Conservation (phyloP, 1,140 invertebrate genomes). For the Lycorma delicatula region DNA sequence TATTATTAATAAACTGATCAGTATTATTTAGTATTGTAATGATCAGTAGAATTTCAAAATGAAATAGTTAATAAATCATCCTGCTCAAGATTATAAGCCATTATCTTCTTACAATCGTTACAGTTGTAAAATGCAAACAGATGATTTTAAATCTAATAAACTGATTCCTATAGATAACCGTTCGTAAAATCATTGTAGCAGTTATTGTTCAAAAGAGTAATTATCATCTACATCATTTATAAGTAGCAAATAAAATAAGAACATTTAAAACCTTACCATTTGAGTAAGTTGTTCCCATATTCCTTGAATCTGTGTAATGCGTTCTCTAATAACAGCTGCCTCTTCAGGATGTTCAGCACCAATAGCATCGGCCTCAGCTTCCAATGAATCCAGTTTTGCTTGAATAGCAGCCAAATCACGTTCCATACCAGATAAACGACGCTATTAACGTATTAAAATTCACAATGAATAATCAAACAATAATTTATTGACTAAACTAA, state of each 20-base stretch:
- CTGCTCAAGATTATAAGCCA: too few relatives aligned
- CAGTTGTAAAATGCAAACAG: too few relatives aligned
- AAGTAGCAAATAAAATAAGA: too few relatives aligned
- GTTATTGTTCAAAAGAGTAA: too few relatives aligned
- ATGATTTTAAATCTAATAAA: too few relatives aligned
- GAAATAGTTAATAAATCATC: too few relatives aligned
- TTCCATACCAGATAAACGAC: constrained; percentile 94
- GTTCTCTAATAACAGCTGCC: constrained; percentile 82
- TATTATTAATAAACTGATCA: too few relatives aligned
- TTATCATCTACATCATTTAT: constrained; percentile 2
- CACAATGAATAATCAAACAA: constrained; percentile 5
- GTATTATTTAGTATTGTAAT: too few relatives aligned
- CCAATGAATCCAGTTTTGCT: constrained; percentile 87
- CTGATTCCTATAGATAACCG: not conserved
- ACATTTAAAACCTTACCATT: constrained; percentile 56
- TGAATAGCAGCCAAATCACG: constrained; percentile 96
- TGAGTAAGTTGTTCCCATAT: constrained; percentile 96
- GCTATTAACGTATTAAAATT: constrained; percentile 44
- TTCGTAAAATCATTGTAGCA: too few relatives aligned
- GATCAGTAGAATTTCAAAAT: too few relatives aligned
- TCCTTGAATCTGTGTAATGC: constrained; percentile 76
- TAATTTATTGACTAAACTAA: too few relatives aligned
- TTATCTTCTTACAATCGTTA: too few relatives aligned
- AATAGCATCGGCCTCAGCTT: constrained; percentile 85
- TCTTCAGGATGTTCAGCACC: constrained; percentile 93